Conservation (phyloP, 2,797 vertebrate species). For the Diplodus sargus region DNA sequence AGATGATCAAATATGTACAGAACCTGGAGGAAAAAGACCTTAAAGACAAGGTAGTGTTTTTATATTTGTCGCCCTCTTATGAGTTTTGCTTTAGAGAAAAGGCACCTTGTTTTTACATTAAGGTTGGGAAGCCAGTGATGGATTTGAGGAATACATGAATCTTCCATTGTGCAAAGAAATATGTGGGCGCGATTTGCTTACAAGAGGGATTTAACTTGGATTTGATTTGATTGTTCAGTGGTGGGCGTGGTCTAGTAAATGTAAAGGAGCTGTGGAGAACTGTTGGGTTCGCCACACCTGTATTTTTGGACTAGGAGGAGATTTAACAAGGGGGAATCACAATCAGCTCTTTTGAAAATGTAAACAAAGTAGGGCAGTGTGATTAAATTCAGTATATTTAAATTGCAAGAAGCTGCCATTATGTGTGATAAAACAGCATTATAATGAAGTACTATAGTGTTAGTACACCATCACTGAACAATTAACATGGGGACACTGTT, state of each 20-base stretch:
- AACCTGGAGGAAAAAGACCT: slow-evolving; percentile 98
- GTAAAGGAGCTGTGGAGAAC: no score
- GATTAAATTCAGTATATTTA: no score
- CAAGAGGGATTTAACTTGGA: not conserved
- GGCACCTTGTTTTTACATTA: not conserved
- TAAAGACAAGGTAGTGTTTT: slow-evolving; percentile 95
- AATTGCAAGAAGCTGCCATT: no score
- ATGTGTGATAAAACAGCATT: no score
- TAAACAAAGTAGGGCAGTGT: no score
- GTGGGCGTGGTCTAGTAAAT: not conserved
- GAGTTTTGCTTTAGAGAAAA: not conserved
- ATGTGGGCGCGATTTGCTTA: not conserved
- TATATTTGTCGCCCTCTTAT: not conserved
- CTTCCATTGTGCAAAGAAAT: not conserved
- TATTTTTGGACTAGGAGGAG: no score
- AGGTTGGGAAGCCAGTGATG: not conserved
- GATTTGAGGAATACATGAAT: not conserved
- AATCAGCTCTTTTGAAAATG: no score
- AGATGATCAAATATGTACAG: slow-evolving; percentile 98
- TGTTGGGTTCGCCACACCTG: no score
- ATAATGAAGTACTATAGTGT: no score
- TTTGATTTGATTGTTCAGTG: not conserved
- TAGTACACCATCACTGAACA: no score
- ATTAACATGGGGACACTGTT: not conserved
- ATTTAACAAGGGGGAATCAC: no score